Evolutionary conservation across 1,140 invertebrate genomes (phyloP), one percentile per base, ranked within the genome.

Genomic region (Paracyclopina nana): DNA sequence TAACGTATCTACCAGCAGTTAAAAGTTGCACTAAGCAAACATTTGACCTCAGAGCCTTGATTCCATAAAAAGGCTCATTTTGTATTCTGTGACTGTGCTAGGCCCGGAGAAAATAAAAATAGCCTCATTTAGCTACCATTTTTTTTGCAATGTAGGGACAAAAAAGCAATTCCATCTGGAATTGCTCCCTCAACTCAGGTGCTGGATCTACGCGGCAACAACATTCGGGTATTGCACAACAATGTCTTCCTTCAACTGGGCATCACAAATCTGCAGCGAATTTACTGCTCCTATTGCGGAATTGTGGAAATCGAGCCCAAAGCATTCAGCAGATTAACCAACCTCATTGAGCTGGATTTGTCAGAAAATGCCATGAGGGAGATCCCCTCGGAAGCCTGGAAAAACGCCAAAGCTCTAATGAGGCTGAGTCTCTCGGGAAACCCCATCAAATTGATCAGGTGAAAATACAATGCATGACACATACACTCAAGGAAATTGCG

Each of bases 121-220:
- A n/a, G n/a, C n/a, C n/a, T n/a, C n/a, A n/a, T n/a, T n/a, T n/a
- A n/a, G n/a, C n/a, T n/a, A n/a, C n/a, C n/a, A n/a, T n/a, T n/a
- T n/a, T n/a, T n/a, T n/a, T n/a, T n/a, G n/a, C n/a, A n/a, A n/a
- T n/a, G n/a, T n/a, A n/a, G n/a, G 14, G 6, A 6, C 40, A 42
- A 42, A 30, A 48, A 26, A 2, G 16, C 25, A 26, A 48, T 85
- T 9, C 86, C 87, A 1, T 72, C 75, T 54, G 78, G 79, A 24
- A 77, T 91, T 56, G 78, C 84, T 57, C 75, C 79, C n/a, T 82
- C 77, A 56, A 86, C 82, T 0, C 83, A 91, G 68, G 84, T 88
- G 5, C 64, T 90, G 24, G 81, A 88, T 59, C 77, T 90, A 53
- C 74, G 78, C 8, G 76, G 75, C 14, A 91, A 88, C 65, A 76